phyloP scores from a whole-genome alignment of 30 jellyfish, hydroid and myxozoan genomes.

The Phacellophora camtschatica region DNA sequence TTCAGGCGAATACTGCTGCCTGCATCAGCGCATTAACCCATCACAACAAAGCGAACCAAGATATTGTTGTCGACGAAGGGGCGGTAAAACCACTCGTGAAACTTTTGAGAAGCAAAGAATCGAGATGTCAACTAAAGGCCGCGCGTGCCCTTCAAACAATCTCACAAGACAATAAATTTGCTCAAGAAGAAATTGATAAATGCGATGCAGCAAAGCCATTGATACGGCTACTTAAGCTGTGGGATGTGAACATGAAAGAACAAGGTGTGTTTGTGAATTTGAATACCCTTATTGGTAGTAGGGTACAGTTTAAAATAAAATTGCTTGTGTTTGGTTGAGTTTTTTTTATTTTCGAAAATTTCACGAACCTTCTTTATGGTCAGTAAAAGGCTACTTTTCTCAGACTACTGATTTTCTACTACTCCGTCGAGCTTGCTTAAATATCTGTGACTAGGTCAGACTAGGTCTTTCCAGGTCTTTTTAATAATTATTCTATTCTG shows the following conservation, averaged over 20 bases:
- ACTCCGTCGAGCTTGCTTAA: no score
- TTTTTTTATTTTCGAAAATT: no score
- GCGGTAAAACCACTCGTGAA: slow-evolving; percentile 50
- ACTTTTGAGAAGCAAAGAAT: slow-evolving; percentile 45
- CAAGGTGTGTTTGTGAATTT: no score
- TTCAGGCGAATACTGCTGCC: slow-evolving; percentile 73
- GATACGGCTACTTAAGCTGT: slow-evolving; percentile 57
- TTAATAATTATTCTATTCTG: no score
- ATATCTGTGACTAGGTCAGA: no score
- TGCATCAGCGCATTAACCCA: slow-evolving; percentile 46
- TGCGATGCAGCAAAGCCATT: slow-evolving; percentile 62
- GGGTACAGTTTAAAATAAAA: no score
- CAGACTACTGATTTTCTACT: no score
- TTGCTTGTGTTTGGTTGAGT: no score
- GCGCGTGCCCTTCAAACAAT: slow-evolving; percentile 64
- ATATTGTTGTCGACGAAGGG: slow-evolving; percentile 26
- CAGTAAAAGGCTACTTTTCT: no score
- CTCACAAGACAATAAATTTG: slow-evolving; percentile 47
- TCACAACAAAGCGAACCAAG: slow-evolving; percentile 48
- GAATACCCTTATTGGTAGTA: no score
- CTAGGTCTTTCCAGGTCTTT: no score
- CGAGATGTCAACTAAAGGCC: slow-evolving; percentile 69
- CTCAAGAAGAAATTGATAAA: slow-evolving; percentile 64
- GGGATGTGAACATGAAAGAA: slow-evolving; percentile 70
- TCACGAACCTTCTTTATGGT: no score